Base-by-base conservation (phyloP, 2,113 vertebrate genomes). In the Actinemys pallida region DNA sequence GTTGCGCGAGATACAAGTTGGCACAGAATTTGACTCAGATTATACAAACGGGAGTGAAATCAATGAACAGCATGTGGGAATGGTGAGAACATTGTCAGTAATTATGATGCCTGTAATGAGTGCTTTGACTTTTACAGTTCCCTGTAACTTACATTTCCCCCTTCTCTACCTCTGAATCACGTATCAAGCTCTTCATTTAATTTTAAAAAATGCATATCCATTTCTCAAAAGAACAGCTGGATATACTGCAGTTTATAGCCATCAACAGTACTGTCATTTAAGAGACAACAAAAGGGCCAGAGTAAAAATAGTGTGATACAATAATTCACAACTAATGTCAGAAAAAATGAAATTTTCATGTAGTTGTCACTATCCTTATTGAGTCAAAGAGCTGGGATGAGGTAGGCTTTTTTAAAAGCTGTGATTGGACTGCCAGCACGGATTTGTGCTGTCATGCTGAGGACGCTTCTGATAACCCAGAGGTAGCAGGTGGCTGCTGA, bases 401-500 rank as follows among this genome's bases (percentile, higher is more conserved):
- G 96, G 80, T 92, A 95, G 95, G 93, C 95, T 96, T 97, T 96
- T 97, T 96, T 94, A 35, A 96, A 96, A 96, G 90, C 90, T 96
- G 93, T 97, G 97, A 98, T 98, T 97, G 96, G 93, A 84, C 96
- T 98, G 98, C 97, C 98, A 98, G 91, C 90, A 94, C 87, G 93
- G 81, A 98, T 98, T 97, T 98, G 90, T 95, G 97, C 94, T 97
- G 92, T 98, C 98, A 95, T 96, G 95, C 96, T 98, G 95, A 98
- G 96, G 95, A 93, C 84, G 57, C 83, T 81, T 97, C 95, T 96
- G 95, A 97, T 92, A 97, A 93, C 87, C 86, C 86, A 96, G 96
- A 98, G 96, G 97, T 97, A 97, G 96, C 98, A 98, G 96, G 96
- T 97, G 96, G 92, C 90, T 97, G 94, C 96, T 98, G 98, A 98